Evolutionary conservation across 2,797 vertebrate genomes (phyloP).

Genomic region (Paratrypauchen microcephalus): DNA sequence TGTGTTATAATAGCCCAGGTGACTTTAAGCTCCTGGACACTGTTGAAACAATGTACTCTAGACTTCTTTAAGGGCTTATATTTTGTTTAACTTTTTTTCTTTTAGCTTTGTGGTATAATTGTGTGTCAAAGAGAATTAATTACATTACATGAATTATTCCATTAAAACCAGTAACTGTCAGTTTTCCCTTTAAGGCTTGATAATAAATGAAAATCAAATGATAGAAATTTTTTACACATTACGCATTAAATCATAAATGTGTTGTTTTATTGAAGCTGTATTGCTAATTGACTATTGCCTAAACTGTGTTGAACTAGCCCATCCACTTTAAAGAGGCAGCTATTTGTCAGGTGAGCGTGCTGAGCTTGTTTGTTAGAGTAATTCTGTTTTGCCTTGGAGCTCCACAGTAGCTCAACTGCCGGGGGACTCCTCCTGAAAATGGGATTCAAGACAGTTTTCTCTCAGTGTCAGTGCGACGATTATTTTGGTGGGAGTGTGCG

Average conservation of each 20-base stretch:
- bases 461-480: slow-evolving; percentile 46
- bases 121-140: too few relatives aligned
- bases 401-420: slow-evolving; percentile 30
- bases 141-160: too few relatives aligned
- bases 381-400: slow-evolving; percentile 48
- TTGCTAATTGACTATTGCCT: not conserved
- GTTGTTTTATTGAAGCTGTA: not conserved
- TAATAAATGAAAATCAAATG: not conserved
- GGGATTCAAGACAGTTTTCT: slow-evolving; percentile 58
- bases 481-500: slow-evolving; percentile 30
- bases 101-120: too few relatives aligned
- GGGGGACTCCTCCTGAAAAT: slow-evolving; percentile 51
- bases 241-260: not conserved
- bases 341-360: slow-evolving; percentile 21
- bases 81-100: not conserved
- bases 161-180: too few relatives aligned
- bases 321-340: slow-evolving; percentile 5
- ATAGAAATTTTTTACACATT: not conserved
- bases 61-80: not conserved
- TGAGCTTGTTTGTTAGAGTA: slow-evolving; percentile 40
- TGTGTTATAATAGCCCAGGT: not conserved
- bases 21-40: not conserved
- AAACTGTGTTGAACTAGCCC: slow-evolving; percentile 1
- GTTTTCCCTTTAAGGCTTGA: not conserved
- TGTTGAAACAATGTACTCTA: not conserved